phyloP scores from a whole-genome alignment of 2,888 invertebrate species.

The Monochamus alternatus region DNA sequence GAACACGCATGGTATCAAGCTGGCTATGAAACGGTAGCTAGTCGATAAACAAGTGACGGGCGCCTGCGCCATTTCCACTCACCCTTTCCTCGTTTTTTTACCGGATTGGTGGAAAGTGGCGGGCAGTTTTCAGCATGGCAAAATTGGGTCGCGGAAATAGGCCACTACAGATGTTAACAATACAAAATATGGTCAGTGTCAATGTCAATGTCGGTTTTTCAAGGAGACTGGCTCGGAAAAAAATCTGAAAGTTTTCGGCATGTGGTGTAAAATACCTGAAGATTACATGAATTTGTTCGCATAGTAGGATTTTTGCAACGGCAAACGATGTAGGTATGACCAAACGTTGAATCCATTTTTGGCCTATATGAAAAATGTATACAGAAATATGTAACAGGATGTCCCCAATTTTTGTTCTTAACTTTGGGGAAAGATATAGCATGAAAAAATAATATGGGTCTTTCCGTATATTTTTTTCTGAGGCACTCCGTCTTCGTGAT shows the following conservation, averaged over 20 bases:
- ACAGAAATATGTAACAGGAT: too few species aligned
- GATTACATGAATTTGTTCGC: too few species aligned
- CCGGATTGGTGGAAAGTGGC: constrained; percentile 18
- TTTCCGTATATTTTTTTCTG: too few species aligned
- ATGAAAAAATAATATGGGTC: too few species aligned
- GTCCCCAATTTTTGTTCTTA: too few species aligned
- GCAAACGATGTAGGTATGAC: too few species aligned
- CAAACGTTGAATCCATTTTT: too few species aligned
- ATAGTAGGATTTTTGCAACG: too few species aligned
- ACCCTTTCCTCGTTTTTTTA: constrained; percentile 12
- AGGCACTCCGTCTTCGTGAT: too few species aligned
- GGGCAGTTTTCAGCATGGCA: constrained; percentile 2
- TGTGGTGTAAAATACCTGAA: too few species aligned
- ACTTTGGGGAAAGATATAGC: too few species aligned
- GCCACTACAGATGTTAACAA: constrained; percentile 11
- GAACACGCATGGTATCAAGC: constrained; percentile 33
- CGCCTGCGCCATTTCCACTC: constrained; percentile 51
- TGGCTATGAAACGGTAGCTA: constrained; percentile 46
- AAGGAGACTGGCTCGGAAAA: background rate
- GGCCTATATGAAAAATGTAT: too few species aligned
- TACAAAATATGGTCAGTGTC: constrained; percentile 20
- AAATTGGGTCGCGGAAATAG: constrained; percentile 16
- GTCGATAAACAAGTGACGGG: constrained; percentile 58
- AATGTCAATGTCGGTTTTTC: constrained; percentile 11
- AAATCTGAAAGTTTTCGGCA: background rate